Evolutionary conservation across 2,113 vertebrate species (phyloP).

Genomic region (Megalops atlanticus): DNA sequence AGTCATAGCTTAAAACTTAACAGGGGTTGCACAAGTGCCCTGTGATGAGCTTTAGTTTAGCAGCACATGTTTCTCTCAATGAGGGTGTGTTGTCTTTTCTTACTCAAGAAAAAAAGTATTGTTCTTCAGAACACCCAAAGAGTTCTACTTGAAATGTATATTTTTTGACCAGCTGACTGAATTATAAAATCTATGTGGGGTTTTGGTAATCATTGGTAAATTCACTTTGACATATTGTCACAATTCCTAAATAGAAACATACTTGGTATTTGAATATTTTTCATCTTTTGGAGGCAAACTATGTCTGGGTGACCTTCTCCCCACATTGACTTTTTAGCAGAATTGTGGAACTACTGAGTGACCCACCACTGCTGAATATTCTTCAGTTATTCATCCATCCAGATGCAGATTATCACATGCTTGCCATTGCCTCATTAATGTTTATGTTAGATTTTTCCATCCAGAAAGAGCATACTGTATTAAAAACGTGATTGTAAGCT

Average conservation of each 20-base stretch:
- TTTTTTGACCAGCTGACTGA: background rate
- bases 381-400: background rate
- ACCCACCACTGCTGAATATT: background rate
- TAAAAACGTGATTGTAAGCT: conserved; percentile 24
- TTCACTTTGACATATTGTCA: background rate
- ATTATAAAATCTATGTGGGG: background rate
- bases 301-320: too few relatives aligned
- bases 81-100: background rate
- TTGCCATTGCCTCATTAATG: background rate
- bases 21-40: too few relatives aligned
- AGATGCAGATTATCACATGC: background rate
- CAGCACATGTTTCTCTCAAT: background rate
- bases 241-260: background rate
- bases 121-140: background rate
- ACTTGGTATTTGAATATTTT: too few relatives aligned
- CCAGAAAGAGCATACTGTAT: background rate
- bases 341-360: background rate
- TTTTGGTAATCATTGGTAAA: background rate
- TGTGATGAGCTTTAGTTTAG: background rate
- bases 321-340: background rate
- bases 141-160: background rate
- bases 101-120: background rate
- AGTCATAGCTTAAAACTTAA: background rate
- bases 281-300: too few relatives aligned
- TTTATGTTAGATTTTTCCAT: background rate